A percentile compares a stretch with the other conserved stretches of the same genome.
Evolutionary conservation across 1,140 invertebrate species (phyloP).

Genomic region (Sycophila sp.): DNA sequence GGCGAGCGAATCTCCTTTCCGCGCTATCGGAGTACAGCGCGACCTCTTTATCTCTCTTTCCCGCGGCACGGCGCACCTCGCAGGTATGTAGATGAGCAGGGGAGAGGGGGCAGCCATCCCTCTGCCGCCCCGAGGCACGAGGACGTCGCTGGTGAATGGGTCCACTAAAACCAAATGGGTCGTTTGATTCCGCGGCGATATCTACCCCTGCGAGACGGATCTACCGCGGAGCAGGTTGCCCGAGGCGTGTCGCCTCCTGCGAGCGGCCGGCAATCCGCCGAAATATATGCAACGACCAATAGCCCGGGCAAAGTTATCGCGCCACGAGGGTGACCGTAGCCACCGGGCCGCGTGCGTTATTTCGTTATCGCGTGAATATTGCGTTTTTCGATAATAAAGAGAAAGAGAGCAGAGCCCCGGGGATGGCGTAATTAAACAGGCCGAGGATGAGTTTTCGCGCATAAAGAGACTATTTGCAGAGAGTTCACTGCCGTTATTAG

Average conservation of each 20-base stretch:
- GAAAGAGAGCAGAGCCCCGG: background rate
- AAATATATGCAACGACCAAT: slow-evolving; percentile 60
- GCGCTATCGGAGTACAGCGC: background rate
- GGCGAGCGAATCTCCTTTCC: background rate
- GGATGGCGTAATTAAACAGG: background rate
- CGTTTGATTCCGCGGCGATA: slow-evolving; percentile 65
- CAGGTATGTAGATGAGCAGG: slow-evolving; percentile 54
- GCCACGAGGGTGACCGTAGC: background rate
- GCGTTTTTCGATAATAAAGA: slow-evolving; percentile 1
- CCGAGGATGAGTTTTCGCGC: too few species aligned
- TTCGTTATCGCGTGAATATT: slow-evolving; percentile 32
- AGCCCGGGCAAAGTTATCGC: slow-evolving; percentile 51
- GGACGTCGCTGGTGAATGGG: slow-evolving; percentile 58
- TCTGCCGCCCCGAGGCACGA: slow-evolving; percentile 54
- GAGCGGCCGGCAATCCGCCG: slow-evolving; percentile 47
- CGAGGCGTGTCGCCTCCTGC: background rate
- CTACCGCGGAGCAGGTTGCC: background rate
- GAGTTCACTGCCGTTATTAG: too few species aligned
- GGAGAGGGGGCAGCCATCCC: slow-evolving; percentile 42
- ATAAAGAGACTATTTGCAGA: too few species aligned
- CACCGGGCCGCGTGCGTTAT: slow-evolving; percentile 26
- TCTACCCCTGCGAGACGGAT: slow-evolving; percentile 49
- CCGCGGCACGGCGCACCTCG: slow-evolving; percentile 42
- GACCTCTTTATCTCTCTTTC: background rate
- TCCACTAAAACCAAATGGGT: slow-evolving; percentile 64